Evolutionary conservation across 2,113 vertebrate species (phyloP).

Genomic region (Piaya cayana): DNA sequence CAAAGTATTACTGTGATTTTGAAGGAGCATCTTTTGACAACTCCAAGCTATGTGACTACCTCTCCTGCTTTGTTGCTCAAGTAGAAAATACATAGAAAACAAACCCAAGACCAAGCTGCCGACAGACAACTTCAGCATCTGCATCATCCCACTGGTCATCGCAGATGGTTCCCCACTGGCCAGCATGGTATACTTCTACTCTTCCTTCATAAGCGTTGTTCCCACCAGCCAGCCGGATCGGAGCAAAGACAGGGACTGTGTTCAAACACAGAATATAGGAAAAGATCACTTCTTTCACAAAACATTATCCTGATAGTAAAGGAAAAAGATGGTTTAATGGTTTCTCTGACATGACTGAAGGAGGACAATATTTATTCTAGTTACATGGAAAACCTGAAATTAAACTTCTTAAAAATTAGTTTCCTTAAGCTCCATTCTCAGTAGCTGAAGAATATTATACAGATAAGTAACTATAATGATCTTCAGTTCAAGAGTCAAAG

Average conservation of each 20-base stretch:
- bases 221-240: slow-evolving; percentile 85
- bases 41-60: background rate
- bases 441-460: background rate
- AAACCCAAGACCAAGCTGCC: slow-evolving; percentile 94
- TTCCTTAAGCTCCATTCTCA: background rate
- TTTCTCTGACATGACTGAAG: background rate
- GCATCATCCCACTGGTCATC: slow-evolving; percentile 97
- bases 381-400: background rate
- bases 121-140: slow-evolving; percentile 95
- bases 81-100: background rate
- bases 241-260: slow-evolving; percentile 73
- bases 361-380: background rate
- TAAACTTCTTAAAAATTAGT: background rate
- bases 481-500: background rate
- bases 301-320: background rate
- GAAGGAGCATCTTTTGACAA: background rate
- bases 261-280: background rate
- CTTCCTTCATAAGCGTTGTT: slow-evolving; percentile 80
- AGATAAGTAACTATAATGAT: background rate
- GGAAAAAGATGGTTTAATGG: background rate
- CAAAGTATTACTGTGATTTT: background rate
- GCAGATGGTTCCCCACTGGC: slow-evolving; percentile 95
- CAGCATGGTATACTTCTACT: slow-evolving; percentile 89
- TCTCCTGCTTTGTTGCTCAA: background rate
- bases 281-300: background rate